Conservation (phyloP, 1,140 invertebrate species). For the Pectinophora gossypiella region DNA sequence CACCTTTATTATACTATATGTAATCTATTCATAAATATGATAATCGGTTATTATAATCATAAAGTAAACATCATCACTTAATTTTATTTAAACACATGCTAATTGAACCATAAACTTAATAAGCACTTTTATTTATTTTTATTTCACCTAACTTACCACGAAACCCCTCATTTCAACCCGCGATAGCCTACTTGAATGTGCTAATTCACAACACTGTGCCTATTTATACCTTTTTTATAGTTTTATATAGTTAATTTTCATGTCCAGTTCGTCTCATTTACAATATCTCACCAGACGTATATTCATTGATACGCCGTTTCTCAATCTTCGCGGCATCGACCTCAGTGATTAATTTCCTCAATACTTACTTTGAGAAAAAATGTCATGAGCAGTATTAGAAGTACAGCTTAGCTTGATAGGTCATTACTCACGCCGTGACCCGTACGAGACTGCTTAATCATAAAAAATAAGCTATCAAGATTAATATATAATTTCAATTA, state of each 20-base stretch:
- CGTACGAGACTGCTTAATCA: too few species aligned
- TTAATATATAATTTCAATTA: too few species aligned
- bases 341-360: background rate
- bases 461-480: too few species aligned
- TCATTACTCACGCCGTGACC: too few species aligned
- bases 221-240: constrained; percentile 67
- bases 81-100: background rate
- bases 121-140: background rate
- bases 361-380: too few species aligned
- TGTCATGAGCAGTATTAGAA: too few species aligned
- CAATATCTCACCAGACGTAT: constrained; percentile 36
- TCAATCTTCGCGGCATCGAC: background rate
- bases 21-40: background rate
- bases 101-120: constrained; percentile 7
- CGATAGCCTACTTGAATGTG: constrained; percentile 52
- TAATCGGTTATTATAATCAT: background rate
- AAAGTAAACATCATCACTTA: constrained; percentile 1
- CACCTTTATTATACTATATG: background rate
- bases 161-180: constrained; percentile 49
- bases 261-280: constrained; percentile 55
- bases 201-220: constrained; percentile 39
- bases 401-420: too few species aligned
- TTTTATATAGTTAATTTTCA: constrained; percentile 47
- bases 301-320: background rate
- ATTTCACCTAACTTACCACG: constrained; percentile 34